Evolutionary conservation across 2,113 vertebrate species (phyloP).

Genomic region (Sinocyclocheilus rhinocerous): DNA sequence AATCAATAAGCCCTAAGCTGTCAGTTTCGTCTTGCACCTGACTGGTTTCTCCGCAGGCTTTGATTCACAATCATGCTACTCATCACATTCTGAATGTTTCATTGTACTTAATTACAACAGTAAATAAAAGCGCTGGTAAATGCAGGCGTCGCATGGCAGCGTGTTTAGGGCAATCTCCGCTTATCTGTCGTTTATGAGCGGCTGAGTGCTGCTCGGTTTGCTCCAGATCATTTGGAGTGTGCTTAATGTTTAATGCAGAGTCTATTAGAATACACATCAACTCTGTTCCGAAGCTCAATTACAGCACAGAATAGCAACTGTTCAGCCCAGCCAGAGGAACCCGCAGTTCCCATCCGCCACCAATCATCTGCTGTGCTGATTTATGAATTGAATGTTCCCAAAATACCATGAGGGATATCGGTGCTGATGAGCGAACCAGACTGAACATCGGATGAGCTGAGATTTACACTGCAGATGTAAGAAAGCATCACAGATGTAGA

Average conservation of each 20-base stretch:
- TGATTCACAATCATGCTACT: not conserved
- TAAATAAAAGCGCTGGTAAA: conserved; percentile 32
- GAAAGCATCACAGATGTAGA: not conserved
- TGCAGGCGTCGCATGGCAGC: not conserved
- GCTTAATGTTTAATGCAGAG: conserved; percentile 40
- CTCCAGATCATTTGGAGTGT: conserved; percentile 16
- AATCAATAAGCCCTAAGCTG: not conserved
- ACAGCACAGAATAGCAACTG: conserved; percentile 15
- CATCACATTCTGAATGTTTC: not conserved
- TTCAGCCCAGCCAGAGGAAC: conserved; percentile 14
- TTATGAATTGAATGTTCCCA: conserved; percentile 38
- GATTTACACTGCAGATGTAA: not conserved
- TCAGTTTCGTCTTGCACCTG: not conserved
- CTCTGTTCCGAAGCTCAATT: conserved; percentile 29
- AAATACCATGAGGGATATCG: conserved; percentile 31
- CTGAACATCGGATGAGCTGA: not conserved
- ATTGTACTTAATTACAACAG: conserved; percentile 27
- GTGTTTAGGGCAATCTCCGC: conserved; percentile 12
- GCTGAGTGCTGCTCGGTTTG: not conserved
- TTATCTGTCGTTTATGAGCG: conserved; percentile 23
- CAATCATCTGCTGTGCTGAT: conserved; percentile 27
- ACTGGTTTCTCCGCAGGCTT: conserved; percentile 9
- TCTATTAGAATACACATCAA: conserved; percentile 41
- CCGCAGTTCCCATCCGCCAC: conserved; percentile 15
- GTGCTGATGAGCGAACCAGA: conserved; percentile 30